Conservation (phyloP, 2,888 invertebrate species). For the Hesperia comma region DNA sequence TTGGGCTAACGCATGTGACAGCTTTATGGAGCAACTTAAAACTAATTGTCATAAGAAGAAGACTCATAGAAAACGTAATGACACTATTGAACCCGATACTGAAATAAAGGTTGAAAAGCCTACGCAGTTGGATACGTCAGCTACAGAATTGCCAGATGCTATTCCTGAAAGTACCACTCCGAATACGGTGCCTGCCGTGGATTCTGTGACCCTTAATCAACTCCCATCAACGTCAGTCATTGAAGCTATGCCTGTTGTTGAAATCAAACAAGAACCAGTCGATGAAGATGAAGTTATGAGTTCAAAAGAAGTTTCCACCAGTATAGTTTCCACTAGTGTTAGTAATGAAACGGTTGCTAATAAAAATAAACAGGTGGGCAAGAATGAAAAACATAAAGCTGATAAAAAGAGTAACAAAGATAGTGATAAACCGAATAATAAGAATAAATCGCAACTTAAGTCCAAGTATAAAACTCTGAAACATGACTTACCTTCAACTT, state of each 20-base stretch:
- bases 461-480: slow-evolving; percentile 56
- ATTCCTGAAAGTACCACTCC: background rate
- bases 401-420: slow-evolving; percentile 57
- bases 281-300: slow-evolving; percentile 61
- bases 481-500: slow-evolving; percentile 44
- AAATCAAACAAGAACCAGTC: slow-evolving; percentile 67
- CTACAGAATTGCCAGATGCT: background rate
- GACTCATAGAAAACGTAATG: slow-evolving; percentile 77
- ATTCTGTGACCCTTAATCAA: background rate
- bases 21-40: slow-evolving; percentile 90
- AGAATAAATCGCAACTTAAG: slow-evolving; percentile 53
- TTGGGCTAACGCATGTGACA: slow-evolving; percentile 90
- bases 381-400: slow-evolving; percentile 51
- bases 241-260: slow-evolving; percentile 21
- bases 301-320: slow-evolving; percentile 7
- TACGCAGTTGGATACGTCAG: background rate
- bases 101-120: slow-evolving; percentile 51
- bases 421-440: slow-evolving; percentile 56
- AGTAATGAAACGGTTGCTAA: slow-evolving; percentile 1
- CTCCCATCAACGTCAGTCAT: background rate
- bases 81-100: slow-evolving; percentile 56
- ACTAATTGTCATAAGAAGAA: slow-evolving; percentile 84
- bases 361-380: slow-evolving; percentile 46
- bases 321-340: background rate
- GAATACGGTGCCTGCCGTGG: background rate